phyloP scores from a whole-genome alignment of 2,797 vertebrate species.

The Triplophysa yarkandensis region DNA sequence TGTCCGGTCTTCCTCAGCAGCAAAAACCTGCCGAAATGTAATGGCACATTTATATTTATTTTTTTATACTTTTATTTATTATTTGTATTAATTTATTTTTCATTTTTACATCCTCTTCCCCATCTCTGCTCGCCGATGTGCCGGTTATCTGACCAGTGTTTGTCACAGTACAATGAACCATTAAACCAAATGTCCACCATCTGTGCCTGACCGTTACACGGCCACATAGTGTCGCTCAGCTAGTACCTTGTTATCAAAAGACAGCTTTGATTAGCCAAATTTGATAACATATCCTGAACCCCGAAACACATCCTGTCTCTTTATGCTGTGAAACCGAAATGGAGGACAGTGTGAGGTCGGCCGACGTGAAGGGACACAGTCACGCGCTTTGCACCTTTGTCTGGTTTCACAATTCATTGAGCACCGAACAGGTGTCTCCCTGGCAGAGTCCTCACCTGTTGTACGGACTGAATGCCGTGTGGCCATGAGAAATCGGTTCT shows the following conservation, averaged over 20 bases:
- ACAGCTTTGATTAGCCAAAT: conserved; percentile 42
- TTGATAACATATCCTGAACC: conserved; percentile 31
- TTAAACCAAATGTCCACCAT: conserved; percentile 48
- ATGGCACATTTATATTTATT: no score
- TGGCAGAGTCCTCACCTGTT: conserved; percentile 26
- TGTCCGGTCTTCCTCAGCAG: background rate
- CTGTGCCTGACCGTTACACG: conserved; percentile 51
- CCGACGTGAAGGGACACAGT: conserved; percentile 43
- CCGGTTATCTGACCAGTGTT: conserved; percentile 21
- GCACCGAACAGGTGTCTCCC: conserved; percentile 53
- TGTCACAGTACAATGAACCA: conserved; percentile 36
- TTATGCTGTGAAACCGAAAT: conserved; percentile 46
- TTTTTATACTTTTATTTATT: no score
- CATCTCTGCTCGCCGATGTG: background rate
- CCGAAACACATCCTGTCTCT: conserved; percentile 33
- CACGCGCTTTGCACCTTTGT: conserved; percentile 28
- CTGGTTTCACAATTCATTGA: conserved; percentile 56
- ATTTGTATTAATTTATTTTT: no score
- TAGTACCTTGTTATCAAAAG: conserved; percentile 38
- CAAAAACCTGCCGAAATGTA: background rate
- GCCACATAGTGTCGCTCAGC: conserved; percentile 19
- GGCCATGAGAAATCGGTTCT: conserved; percentile 35
- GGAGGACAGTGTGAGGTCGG: conserved; percentile 36
- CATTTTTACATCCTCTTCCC: background rate
- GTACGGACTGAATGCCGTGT: conserved; percentile 14